Evolutionary conservation across 2,888 invertebrate genomes (phyloP), one percentile per base, ranked within the genome.

Genomic region (Scaptomyza flava): DNA sequence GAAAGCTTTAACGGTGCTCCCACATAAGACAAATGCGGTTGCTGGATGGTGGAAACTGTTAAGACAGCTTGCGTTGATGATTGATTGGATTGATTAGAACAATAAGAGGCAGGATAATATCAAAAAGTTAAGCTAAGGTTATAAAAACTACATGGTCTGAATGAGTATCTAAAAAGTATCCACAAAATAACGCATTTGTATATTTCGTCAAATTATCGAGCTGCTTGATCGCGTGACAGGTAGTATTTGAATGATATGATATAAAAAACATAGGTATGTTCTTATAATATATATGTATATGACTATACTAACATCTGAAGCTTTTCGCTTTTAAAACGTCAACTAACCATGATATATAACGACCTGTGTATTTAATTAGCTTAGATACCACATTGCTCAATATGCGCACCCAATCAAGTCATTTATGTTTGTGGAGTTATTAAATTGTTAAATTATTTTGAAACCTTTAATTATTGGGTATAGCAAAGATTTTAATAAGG

Each of bases 1-100:
- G 86, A 73, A 14, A 50, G 57, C 36, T 67, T 34, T 27, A 79
- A 54, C 43, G 58, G 57, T 12, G 56, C 63, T 46, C 41, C 51
- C 12, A 30, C 60, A 14, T 20, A 52, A 11, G 73, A 23, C 5
- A 63, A 67, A 38, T 61, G 62, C 47, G 73, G 77, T 45, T 66
- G 54, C 9, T 36, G 42, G 0, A 20, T 64, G 6, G 51, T 64
- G 11, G 58, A 14, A n/a, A 41, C 43, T 31, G 43, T 12, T 1
- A 57, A 74, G 7, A 38, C 63, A 60, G 8, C 54, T 6, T 54
- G 56, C 17, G 45, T 46, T 1, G n/a, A 11, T n/a, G 11, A 41
- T 31, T n/a, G 48, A 67, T 17, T 17, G 23, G 23, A 23, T 23
- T 14, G 62, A 75, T 42, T 71, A 67, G 45, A 14, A 68, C 14